A percentile compares a stretch with the other conserved stretches of the same genome.
These are phyloP conservation scores for Entomobrya proxima DNA, from an alignment of 2,888 invertebrate genomes.

Conservation along the genomic window DNA sequence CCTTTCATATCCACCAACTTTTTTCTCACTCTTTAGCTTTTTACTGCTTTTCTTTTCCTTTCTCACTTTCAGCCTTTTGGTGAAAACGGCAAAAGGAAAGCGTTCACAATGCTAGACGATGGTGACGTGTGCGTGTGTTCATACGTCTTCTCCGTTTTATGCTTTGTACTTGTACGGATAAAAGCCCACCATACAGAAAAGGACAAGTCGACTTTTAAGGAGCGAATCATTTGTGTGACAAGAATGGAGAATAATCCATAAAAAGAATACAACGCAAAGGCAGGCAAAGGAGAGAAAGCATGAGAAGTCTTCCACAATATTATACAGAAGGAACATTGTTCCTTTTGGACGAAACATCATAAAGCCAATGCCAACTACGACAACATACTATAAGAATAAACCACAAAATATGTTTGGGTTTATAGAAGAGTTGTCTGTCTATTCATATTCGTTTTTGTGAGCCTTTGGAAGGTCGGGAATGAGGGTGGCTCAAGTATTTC, in stretches of 20 bases:
- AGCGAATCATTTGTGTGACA: slow-evolving; percentile 60
- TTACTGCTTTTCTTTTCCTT: background rate
- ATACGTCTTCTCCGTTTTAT: background rate
- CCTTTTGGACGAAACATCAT: background rate
- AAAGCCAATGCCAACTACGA: background rate
- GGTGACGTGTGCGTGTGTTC: background rate
- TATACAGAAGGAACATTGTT: background rate
- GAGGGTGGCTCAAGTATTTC: slow-evolving; percentile 19
- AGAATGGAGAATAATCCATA: slow-evolving; percentile 41
- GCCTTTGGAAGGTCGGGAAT: slow-evolving; percentile 24
- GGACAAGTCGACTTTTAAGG: slow-evolving; percentile 25
- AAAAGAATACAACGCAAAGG: background rate
- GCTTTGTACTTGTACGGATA: background rate
- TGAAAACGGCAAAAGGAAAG: background rate
- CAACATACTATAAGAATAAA: background rate
- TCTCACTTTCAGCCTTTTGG: background rate
- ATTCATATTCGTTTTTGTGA: background rate
- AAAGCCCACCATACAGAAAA: background rate
- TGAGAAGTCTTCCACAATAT: background rate
- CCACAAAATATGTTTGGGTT: slow-evolving; percentile 22
- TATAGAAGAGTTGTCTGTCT: background rate
- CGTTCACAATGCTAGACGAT: background rate
- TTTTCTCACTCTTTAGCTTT: slow-evolving; percentile 15
- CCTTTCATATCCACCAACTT: background rate
- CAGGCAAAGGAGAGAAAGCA: background rate